phyloP scores from a whole-genome alignment of 1,140 invertebrate genomes.

The Drosophila dunni region DNA sequence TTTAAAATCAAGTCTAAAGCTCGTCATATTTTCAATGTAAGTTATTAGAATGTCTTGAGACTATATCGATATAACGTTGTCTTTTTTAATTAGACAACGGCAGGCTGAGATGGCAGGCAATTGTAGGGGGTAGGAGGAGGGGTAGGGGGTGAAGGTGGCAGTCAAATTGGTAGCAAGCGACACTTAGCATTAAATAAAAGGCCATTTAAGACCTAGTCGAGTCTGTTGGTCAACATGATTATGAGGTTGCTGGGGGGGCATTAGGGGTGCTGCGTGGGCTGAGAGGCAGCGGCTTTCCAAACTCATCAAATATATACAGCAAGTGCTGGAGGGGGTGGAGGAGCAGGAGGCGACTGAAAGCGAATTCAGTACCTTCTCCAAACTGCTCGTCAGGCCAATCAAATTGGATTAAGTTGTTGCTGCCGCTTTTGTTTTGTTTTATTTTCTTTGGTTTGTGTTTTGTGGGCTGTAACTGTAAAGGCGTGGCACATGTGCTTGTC shows the following conservation, averaged over 20 bases:
- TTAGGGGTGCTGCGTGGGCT: not conserved
- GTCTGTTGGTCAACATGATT: conserved; percentile 35
- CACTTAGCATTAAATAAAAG: conserved; percentile 78
- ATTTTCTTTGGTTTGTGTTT: conserved; percentile 15
- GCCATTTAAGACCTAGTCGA: conserved; percentile 71
- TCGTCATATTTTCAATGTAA: conserved; percentile 32
- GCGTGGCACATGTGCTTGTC: conserved; percentile 6
- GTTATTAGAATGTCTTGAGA: conserved; percentile 36
- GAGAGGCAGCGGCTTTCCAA: not conserved
- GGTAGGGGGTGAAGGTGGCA: not conserved
- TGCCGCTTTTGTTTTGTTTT: conserved; percentile 49
- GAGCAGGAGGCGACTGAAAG: not conserved
- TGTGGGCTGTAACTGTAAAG: conserved; percentile 12
- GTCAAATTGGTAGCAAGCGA: conserved; percentile 45
- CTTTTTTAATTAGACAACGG: conserved; percentile 56
- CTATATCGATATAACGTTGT: conserved; percentile 45
- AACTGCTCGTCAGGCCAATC: conserved; percentile 60
- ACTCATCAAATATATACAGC: conserved; percentile 47
- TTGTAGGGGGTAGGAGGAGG: not conserved
- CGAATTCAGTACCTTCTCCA: conserved; percentile 3
- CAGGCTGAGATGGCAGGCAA: not conserved
- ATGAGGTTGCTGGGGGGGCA: conserved; percentile 20
- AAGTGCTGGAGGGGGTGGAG: not conserved
- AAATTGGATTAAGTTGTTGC: conserved; percentile 81
- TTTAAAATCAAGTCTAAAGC: conserved; percentile 1